phyloP scores from a whole-genome alignment of 2,888 invertebrate species.

The Mesoligia furuncula region DNA sequence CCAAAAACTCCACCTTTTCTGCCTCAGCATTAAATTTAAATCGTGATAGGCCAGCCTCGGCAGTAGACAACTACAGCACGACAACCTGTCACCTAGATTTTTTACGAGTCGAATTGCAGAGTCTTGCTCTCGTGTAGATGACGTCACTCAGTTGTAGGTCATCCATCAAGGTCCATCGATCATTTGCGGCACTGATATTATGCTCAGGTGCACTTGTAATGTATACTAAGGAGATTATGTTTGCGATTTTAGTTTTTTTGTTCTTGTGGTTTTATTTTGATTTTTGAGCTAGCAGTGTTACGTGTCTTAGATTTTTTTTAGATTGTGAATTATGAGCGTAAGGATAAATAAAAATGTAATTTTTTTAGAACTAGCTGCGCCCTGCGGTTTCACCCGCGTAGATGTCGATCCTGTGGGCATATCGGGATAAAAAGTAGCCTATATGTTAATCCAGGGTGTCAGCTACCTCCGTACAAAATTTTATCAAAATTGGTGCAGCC shows the following conservation, averaged over 20 bases:
- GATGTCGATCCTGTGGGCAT: too few species aligned
- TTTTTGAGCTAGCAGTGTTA: background rate
- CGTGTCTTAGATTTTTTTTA: background rate
- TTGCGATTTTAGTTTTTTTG: background rate
- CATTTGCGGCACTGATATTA: slow-evolving; percentile 20
- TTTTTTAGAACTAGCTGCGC: background rate
- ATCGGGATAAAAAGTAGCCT: too few species aligned
- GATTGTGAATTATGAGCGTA: background rate
- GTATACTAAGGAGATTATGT: slow-evolving; percentile 7
- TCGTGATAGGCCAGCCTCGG: slow-evolving; percentile 42
- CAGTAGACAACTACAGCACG: slow-evolving; percentile 17
- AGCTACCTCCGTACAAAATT: too few species aligned
- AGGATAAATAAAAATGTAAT: background rate
- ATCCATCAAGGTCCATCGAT: slow-evolving; percentile 55
- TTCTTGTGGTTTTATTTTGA: background rate
- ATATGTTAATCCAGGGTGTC: too few species aligned
- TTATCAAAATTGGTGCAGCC: too few species aligned
- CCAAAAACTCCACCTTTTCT: slow-evolving; percentile 10
- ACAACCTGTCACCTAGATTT: slow-evolving; percentile 35
- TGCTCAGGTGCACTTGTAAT: slow-evolving; percentile 50
- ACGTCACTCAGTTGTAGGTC: slow-evolving; percentile 51
- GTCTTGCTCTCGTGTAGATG: slow-evolving; percentile 28
- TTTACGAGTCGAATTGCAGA: slow-evolving; percentile 21
- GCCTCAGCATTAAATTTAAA: background rate
- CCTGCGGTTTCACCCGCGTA: too few species aligned